Conservation (phyloP, 1,140 invertebrate species). For the Drosophila miranda region DNA sequence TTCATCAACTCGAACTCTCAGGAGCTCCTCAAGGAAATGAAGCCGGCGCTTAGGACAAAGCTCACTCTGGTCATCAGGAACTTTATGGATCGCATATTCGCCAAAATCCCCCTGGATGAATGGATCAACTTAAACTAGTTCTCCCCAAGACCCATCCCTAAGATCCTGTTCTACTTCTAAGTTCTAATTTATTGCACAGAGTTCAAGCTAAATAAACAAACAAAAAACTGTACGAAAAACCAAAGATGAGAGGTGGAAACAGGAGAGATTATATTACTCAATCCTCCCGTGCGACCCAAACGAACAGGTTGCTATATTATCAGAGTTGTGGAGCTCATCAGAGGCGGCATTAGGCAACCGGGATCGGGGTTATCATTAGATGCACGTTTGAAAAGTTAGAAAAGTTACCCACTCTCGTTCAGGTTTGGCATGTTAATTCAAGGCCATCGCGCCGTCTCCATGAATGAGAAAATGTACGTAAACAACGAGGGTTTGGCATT, state of each 20-base stretch:
- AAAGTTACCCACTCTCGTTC: slow-evolving; percentile 8
- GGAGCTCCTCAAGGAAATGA: slow-evolving; percentile 92
- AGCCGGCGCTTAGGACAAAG: slow-evolving; percentile 90
- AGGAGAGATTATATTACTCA: slow-evolving; percentile 5
- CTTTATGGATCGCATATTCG: slow-evolving; percentile 89
- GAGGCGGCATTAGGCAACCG: slow-evolving; percentile 32
- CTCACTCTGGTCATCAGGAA: slow-evolving; percentile 88
- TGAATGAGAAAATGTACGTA: slow-evolving; percentile 21
- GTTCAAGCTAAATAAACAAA: slow-evolving; percentile 50
- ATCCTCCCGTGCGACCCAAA: slow-evolving; percentile 7
- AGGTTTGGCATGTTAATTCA: slow-evolving; percentile 36
- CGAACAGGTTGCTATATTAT: slow-evolving; percentile 23
- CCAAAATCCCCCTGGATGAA: slow-evolving; percentile 89
- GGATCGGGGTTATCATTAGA: slow-evolving; percentile 56
- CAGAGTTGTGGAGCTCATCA: slow-evolving; percentile 23
- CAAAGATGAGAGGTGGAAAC: not conserved
- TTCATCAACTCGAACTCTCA: slow-evolving; percentile 93
- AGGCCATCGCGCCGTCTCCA: slow-evolving; percentile 18
- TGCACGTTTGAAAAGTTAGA: slow-evolving; percentile 24
- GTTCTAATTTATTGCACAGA: slow-evolving; percentile 71
- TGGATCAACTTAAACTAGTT: slow-evolving; percentile 83
- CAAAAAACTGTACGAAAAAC: slow-evolving; percentile 9
- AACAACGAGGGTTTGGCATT: not conserved
- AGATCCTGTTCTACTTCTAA: slow-evolving; percentile 34
- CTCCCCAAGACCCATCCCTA: not conserved